Conservation (phyloP, 2,113 vertebrate genomes). For the Pleuronectes platessa region DNA sequence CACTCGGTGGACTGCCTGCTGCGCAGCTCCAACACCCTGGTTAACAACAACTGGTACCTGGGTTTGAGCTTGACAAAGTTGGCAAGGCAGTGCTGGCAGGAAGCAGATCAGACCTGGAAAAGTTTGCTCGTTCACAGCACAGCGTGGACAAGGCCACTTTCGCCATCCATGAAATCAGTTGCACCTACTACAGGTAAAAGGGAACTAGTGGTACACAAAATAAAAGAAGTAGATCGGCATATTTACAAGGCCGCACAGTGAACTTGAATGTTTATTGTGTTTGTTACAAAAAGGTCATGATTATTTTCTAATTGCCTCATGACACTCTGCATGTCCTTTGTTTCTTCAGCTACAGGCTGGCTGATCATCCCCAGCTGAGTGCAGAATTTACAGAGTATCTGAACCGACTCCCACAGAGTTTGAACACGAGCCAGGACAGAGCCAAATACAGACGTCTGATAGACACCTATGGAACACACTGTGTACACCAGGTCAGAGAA, state of each 20-base stretch:
- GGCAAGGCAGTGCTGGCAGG: constrained; percentile 76
- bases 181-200: constrained; percentile 82
- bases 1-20: constrained; percentile 81
- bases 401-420: constrained; percentile 71
- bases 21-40: constrained; percentile 74
- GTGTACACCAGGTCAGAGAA: constrained; percentile 78
- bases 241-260: not conserved
- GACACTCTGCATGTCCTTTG: too few relatives aligned
- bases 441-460: constrained; percentile 76
- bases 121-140: constrained; percentile 78
- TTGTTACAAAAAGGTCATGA: not conserved
- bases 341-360: constrained; percentile 81
- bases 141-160: constrained; percentile 83
- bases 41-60: constrained; percentile 79
- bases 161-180: constrained; percentile 81
- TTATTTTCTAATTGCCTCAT: not conserved
- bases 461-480: constrained; percentile 85
- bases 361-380: constrained; percentile 78
- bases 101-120: constrained; percentile 79
- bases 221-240: not conserved
- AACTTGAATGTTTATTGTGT: not conserved
- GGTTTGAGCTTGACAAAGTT: constrained; percentile 68
- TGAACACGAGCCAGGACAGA: constrained; percentile 62
- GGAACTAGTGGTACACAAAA: not conserved
- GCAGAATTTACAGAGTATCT: constrained; percentile 79